Evolutionary conservation across 2,888 invertebrate species (phyloP), one percentile per base, ranked within the genome.

Genomic region (Pycnomerus fuliginosus): DNA sequence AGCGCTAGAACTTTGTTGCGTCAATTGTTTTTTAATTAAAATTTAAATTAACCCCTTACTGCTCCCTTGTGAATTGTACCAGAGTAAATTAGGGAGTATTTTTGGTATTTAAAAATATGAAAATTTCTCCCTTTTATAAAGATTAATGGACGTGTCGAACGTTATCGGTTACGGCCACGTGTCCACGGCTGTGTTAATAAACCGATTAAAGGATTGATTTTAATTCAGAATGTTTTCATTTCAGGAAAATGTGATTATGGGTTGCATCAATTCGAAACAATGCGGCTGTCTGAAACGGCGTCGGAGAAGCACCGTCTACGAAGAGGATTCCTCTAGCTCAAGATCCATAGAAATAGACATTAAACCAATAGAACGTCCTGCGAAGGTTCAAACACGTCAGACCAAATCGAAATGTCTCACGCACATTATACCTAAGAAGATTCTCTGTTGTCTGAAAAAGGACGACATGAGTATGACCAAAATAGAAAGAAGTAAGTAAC

Each of bases 381-480:
- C 75, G 22, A 32, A 28, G 17, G 20, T 27, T 24, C 44, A 25
- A 64, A 74, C 20, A 71, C 20, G 20, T n/a, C 64, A 60, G 50
- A 55, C 52, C 12, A 55, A 53, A 35, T 48, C 59, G 23, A 66
- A 64, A 17, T 75, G 76, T 16, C 73, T 80, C 59, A 76, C 76
- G 48, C 74, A 77, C 20, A 64, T 82, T 58, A 77, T 82, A 58
- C 82, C 82, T 1, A 71, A 77, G 68, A 76, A 71, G 53, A 79
- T 85, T 62, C 76, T 84, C 53, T 79, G 78, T 58, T 82, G 83
- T 61, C 84, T 84, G 78, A 79, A 82, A 55, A 71, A 75, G 53
- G 80, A 82, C 55, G 82, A 84, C 53, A 80, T 83, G 69, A 84
- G 84, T 72, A 86, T 86, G 84, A 84, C 85, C 13, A 85, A 84